These are phyloP conservation scores for Julus scandinavius DNA, from an alignment of 2,888 invertebrate species.

Conservation along the genomic window DNA sequence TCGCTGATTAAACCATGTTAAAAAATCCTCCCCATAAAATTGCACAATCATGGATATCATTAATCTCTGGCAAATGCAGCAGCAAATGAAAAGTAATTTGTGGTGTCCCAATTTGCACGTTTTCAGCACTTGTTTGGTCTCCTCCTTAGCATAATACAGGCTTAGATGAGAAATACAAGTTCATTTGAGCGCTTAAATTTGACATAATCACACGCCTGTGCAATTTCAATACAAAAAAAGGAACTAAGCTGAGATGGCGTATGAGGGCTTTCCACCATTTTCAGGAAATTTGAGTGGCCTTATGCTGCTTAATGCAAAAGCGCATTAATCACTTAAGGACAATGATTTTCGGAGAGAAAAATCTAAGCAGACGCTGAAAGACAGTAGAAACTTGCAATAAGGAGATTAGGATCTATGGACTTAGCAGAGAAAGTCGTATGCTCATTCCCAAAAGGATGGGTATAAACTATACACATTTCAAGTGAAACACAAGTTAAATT, in stretches of 20 bases:
- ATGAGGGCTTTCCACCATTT: neutral
- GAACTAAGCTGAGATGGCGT: neutral
- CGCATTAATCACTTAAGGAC: slow-evolving; percentile 33
- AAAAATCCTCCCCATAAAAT: neutral
- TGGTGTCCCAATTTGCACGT: neutral
- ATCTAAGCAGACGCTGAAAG: neutral
- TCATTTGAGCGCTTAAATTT: neutral
- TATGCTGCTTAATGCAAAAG: slow-evolving; percentile 17
- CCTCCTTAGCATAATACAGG: neutral
- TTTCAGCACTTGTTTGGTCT: neutral
- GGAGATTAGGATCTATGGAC: neutral
- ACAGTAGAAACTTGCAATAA: neutral
- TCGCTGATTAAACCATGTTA: neutral
- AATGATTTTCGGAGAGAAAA: neutral
- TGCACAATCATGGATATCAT: neutral
- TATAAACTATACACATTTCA: neutral
- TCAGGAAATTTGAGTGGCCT: neutral
- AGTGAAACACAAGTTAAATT: neutral
- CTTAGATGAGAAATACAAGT: slow-evolving; percentile 4
- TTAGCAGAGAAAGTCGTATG: neutral
- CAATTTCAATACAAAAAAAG: neutral
- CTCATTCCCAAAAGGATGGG: slow-evolving; percentile 11
- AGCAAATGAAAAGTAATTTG: neutral
- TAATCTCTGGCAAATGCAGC: slow-evolving; percentile 1
- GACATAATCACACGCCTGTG: neutral